Percentiles rank a stretch among this genome's conserved stretches.
Conservation (phyloP, 30 jellyfish, hydroid and myxozoan species). For the Rhopilema esculentum region DNA sequence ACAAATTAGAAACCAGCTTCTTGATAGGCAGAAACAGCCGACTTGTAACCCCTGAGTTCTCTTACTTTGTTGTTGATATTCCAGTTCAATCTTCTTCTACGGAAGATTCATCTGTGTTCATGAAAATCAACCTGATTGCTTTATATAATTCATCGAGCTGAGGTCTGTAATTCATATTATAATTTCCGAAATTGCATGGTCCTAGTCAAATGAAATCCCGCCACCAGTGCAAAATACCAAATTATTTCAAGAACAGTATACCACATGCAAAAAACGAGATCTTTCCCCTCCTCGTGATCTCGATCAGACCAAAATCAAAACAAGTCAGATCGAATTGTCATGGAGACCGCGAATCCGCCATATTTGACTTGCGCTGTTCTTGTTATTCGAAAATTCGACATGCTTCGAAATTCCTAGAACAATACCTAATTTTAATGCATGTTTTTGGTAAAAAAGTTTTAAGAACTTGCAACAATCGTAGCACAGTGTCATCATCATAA, state of each 20-base stretch:
- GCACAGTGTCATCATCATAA: too few relatives aligned
- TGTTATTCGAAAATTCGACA: not conserved
- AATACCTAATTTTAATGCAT: too few relatives aligned
- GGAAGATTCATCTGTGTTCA: not conserved
- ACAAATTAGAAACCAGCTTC: not conserved
- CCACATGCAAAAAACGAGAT: conserved; percentile 79
- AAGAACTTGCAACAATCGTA: too few relatives aligned
- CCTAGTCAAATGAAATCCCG: conserved; percentile 43
- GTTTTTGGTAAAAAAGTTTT: too few relatives aligned
- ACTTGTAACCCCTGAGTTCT: not conserved
- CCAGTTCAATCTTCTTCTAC: not conserved
- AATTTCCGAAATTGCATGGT: conserved; percentile 25
- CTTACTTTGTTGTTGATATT: not conserved
- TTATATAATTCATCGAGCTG: not conserved
- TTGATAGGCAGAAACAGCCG: not conserved
- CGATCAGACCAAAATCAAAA: conserved; percentile 62
- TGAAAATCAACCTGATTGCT: not conserved
- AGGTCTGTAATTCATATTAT: conserved; percentile 41
- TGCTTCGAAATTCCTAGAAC: not conserved
- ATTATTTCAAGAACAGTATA: conserved; percentile 47
- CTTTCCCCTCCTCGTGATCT: conserved; percentile 76
- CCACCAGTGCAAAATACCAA: conserved; percentile 64
- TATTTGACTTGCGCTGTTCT: conserved; percentile 12
- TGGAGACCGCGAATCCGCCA: conserved; percentile 35
- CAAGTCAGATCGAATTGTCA: conserved; percentile 46